phyloP scores from a whole-genome alignment of 2,113 vertebrate genomes.

The Pluvianellus socialis region DNA sequence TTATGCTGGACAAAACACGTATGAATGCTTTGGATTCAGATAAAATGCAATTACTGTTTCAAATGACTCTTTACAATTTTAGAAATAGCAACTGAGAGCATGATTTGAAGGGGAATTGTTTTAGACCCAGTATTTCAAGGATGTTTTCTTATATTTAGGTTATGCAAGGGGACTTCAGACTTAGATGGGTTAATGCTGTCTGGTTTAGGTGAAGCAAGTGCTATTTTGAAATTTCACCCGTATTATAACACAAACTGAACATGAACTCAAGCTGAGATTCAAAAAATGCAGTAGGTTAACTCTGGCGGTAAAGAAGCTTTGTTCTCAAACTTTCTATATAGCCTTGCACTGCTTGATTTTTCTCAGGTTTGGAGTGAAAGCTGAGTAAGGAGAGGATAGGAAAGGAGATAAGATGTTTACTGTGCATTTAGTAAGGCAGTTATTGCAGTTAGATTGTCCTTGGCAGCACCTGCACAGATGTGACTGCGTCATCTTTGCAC shows the following conservation, averaged over 20 bases:
- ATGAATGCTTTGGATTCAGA: not conserved
- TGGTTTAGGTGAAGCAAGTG: not conserved
- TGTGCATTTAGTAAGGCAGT: not conserved
- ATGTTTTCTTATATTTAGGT: not conserved
- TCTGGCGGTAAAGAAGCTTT: not conserved
- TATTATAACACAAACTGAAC: not conserved
- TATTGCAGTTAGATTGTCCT: not conserved
- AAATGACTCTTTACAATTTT: not conserved
- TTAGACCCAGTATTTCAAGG: not conserved
- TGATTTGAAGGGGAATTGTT: not conserved
- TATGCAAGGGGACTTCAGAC: not conserved
- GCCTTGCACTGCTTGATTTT: not conserved
- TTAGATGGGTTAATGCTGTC: not conserved
- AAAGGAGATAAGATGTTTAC: not conserved
- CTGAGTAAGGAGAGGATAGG: not conserved
- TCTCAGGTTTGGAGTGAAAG: not conserved
- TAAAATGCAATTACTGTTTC: not conserved
- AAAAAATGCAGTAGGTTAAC: not conserved
- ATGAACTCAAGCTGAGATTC: not conserved
- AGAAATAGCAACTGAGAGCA: not conserved
- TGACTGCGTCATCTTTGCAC: not conserved
- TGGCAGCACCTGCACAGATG: not conserved
- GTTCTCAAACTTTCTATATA: not conserved
- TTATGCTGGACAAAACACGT: not conserved
- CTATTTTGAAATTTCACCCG: not conserved